Percentiles rank a stretch among this genome's conserved stretches.
Conservation (phyloP, 2,113 vertebrate species). For the Dendrocopos noguchii region DNA sequence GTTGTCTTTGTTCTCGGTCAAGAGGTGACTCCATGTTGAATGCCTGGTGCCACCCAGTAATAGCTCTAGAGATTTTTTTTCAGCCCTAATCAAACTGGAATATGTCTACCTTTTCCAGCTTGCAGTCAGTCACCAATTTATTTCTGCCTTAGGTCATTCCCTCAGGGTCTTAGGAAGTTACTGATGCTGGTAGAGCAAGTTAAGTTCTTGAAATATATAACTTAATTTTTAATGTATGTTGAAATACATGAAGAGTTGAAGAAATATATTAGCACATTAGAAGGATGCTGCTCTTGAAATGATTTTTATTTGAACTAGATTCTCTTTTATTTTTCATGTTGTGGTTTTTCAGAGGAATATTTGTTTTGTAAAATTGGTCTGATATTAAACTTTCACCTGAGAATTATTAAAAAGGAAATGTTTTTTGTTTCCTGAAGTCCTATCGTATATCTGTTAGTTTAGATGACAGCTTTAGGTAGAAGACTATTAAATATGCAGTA, state of each 20-base stretch:
- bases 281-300: not conserved
- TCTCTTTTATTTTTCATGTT: not conserved
- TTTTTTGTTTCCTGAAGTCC: not conserved
- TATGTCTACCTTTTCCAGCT: conserved; percentile 17
- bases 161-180: conserved; percentile 17
- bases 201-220: conserved; percentile 7
- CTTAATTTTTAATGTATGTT: not conserved
- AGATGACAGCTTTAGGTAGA: not conserved
- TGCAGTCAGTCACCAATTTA: conserved; percentile 48
- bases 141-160: conserved; percentile 36
- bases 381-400: not conserved
- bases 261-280: not conserved
- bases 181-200: not conserved
- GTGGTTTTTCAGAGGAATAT: not conserved
- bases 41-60: conserved; percentile 43
- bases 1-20: conserved; percentile 40
- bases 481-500: not conserved
- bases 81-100: conserved; percentile 35
- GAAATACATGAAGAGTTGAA: not conserved
- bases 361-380: not conserved
- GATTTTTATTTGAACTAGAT: not conserved
- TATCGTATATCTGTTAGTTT: not conserved
- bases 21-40: conserved; percentile 43
- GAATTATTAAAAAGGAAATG: not conserved
- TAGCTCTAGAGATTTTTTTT: conserved; percentile 59